Conservation (phyloP, 2,797 vertebrate species). For the Trematomus bernacchii region DNA sequence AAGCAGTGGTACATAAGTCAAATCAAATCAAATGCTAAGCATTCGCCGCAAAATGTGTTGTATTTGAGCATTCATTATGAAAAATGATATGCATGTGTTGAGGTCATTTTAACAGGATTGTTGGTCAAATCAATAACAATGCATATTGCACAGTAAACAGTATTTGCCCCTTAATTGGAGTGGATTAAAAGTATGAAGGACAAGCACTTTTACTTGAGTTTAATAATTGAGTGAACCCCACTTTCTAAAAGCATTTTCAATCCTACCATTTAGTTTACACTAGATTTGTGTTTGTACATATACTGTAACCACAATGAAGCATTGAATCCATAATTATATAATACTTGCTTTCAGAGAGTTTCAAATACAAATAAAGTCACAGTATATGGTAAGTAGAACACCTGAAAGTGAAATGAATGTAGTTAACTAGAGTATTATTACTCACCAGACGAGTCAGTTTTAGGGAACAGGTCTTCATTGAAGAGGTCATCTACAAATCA, state of each 20-base stretch:
- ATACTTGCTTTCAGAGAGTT: neutral
- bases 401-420: neutral
- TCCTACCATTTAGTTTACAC: neutral
- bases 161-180: neutral
- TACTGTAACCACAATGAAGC: neutral
- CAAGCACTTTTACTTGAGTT: neutral
- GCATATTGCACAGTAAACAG: neutral
- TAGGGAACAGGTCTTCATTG: conserved; percentile 94
- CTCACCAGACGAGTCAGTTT: conserved; percentile 91
- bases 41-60: no score
- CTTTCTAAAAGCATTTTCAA: neutral
- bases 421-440: conserved; percentile 12
- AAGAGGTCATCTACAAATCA: conserved; percentile 91
- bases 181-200: neutral
- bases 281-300: neutral
- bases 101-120: neutral
- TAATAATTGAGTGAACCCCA: neutral
- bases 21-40: no score
- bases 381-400: neutral
- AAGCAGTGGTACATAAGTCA: neutral
- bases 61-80: no score
- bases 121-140: neutral
- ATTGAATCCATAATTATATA: neutral
- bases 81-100: no score
- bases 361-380: neutral